These are phyloP conservation scores for Aurelia sp. DNA, from an alignment of 30 jellyfish, hydroid and myxozoan genomes.

Conservation along the genomic window DNA sequence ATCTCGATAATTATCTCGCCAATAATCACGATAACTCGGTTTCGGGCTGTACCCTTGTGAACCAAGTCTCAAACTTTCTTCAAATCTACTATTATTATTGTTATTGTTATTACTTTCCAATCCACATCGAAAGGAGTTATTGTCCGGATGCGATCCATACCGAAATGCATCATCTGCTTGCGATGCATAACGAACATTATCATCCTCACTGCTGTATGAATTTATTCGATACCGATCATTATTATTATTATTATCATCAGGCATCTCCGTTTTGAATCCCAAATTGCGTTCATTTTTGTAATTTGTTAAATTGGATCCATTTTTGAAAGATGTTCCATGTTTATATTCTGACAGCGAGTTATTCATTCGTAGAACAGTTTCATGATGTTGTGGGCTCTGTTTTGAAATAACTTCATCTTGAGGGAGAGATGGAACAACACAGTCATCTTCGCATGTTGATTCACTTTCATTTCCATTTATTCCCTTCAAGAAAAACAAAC, in stretches of 20 bases:
- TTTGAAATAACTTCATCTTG: conserved; percentile 58
- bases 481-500: conserved; percentile 20
- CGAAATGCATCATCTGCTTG: conserved; percentile 68
- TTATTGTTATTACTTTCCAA: conserved; percentile 28
- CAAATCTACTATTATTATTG: conserved; percentile 30
- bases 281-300: conserved; percentile 52
- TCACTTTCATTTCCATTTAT: conserved; percentile 74
- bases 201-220: conserved; percentile 51
- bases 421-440: conserved; percentile 75
- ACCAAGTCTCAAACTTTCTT: conserved; percentile 64
- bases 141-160: conserved; percentile 65
- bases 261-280: conserved; percentile 81
- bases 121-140: conserved; percentile 56
- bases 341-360: conserved; percentile 51
- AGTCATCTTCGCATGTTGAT: conserved; percentile 71
- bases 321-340: conserved; percentile 36
- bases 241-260: conserved; percentile 60
- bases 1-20: conserved; percentile 68
- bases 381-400: conserved; percentile 76
- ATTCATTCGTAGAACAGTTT: conserved; percentile 64
- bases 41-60: conserved; percentile 68
- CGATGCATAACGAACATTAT: conserved; percentile 58
- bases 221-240: conserved; percentile 40
- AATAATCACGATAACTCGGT: conserved; percentile 63
- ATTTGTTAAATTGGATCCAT: conserved; percentile 27